Evolutionary conservation across 2,888 invertebrate genomes (phyloP).

Genomic region (Rhopalosiphum nymphaeae): DNA sequence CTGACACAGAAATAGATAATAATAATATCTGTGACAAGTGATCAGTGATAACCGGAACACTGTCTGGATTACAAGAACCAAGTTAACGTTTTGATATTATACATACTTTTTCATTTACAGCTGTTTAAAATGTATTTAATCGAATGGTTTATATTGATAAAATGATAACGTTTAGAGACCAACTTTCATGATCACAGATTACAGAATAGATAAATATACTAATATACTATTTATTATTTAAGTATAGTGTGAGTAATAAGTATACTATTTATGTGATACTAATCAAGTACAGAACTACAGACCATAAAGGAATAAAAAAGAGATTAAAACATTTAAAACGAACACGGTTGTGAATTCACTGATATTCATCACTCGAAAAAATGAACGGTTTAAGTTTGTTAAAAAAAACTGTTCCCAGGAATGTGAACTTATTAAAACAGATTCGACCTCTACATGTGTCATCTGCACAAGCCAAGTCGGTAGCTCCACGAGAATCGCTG

Average conservation of each 20-base stretch:
- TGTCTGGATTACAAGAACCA: no score
- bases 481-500: constrained; percentile 29
- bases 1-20: no score
- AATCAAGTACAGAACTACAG: not conserved
- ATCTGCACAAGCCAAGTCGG: not conserved
- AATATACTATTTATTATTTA: not conserved
- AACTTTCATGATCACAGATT: not conserved
- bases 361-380: not conserved
- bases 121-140: not conserved
- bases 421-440: constrained; percentile 28
- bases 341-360: not conserved
- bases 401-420: constrained; percentile 39
- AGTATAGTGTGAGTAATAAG: not conserved
- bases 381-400: constrained; percentile 51
- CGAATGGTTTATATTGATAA: not conserved
- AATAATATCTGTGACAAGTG: no score
- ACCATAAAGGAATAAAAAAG: no score
- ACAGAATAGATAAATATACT: no score
- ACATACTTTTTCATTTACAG: not conserved
- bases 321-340: not conserved
- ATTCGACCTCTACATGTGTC: constrained; percentile 28
- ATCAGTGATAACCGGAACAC: no score
- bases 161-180: not conserved
- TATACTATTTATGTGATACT: not conserved
- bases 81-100: not conserved